Conservation (phyloP, 1,140 invertebrate genomes). For the Psix sp. region DNA sequence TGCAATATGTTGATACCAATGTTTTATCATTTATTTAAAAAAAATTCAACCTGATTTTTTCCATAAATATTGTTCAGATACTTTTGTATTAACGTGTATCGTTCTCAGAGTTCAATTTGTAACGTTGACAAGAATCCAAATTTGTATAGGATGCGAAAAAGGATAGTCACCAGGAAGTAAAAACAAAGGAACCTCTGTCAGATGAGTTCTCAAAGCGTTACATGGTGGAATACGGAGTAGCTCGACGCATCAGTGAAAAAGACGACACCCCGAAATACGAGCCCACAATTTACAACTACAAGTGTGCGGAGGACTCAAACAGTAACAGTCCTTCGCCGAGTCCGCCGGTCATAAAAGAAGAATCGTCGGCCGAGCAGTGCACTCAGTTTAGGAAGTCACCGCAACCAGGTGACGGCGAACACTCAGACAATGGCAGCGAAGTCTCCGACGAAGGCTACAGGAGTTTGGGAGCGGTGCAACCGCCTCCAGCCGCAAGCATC, state of each 20-base stretch:
- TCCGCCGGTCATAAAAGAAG: slow-evolving; percentile 69
- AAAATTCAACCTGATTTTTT: too few relatives aligned
- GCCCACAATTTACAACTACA: slow-evolving; percentile 72
- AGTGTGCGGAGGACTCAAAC: slow-evolving; percentile 67
- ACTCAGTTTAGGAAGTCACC: slow-evolving; percentile 65
- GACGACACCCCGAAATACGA: slow-evolving; percentile 73
- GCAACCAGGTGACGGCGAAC: slow-evolving; percentile 73
- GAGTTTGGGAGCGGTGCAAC: slow-evolving; percentile 84
- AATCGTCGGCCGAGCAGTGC: slow-evolving; percentile 60
- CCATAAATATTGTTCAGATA: too few relatives aligned
- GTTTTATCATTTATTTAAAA: too few relatives aligned
- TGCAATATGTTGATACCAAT: too few relatives aligned
- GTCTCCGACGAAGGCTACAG: slow-evolving; percentile 92
- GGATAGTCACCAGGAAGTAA: slow-evolving; percentile 66
- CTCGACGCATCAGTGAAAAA: slow-evolving; percentile 63
- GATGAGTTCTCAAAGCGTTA: slow-evolving; percentile 73
- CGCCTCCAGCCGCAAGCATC: slow-evolving; percentile 66
- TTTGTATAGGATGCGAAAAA: slow-evolving; percentile 68
- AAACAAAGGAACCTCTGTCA: slow-evolving; percentile 64
- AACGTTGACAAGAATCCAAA: slow-evolving; percentile 26
- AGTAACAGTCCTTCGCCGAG: slow-evolving; percentile 73
- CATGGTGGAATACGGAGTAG: slow-evolving; percentile 71
- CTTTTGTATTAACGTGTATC: neutral
- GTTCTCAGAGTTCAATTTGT: neutral
- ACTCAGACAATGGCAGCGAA: slow-evolving; percentile 90